Evolutionary conservation across 2,113 vertebrate species (phyloP).

Genomic region (Cyphomyrus plagiostoma): DNA sequence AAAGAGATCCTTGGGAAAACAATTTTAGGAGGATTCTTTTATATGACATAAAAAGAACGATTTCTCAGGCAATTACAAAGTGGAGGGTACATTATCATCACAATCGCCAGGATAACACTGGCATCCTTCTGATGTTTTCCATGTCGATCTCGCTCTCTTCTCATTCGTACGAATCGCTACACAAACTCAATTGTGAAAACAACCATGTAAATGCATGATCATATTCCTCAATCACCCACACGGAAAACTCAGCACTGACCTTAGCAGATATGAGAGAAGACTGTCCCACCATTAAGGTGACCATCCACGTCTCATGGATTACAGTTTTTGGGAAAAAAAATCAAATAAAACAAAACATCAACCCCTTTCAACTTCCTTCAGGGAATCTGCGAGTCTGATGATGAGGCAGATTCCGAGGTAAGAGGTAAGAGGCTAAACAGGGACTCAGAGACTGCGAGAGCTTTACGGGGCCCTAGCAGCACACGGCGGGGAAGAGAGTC

Average conservation of each 20-base stretch:
- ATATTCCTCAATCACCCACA: slow-evolving; percentile 52
- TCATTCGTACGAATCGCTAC: slow-evolving; percentile 55
- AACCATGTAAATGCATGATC: slow-evolving; percentile 26
- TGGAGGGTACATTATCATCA: slow-evolving; percentile 1
- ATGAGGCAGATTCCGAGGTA: slow-evolving; percentile 46
- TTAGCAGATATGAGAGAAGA: slow-evolving; percentile 41
- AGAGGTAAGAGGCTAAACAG: slow-evolving; percentile 23
- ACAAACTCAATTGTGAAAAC: slow-evolving; percentile 45
- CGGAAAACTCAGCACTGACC: slow-evolving; percentile 51
- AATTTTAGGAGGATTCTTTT: slow-evolving; percentile 16
- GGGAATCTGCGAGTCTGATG: slow-evolving; percentile 56
- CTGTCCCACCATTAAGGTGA: slow-evolving; percentile 46
- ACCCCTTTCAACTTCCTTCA: slow-evolving; percentile 53
- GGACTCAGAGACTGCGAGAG: neutral
- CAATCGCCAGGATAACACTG: neutral
- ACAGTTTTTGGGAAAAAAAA: slow-evolving; percentile 39
- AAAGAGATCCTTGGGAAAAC: neutral
- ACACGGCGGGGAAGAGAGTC: neutral
- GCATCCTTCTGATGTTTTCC: neutral
- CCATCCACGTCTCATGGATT: slow-evolving; percentile 39
- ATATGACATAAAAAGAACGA: slow-evolving; percentile 3
- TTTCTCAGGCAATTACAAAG: slow-evolving; percentile 17
- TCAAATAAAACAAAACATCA: slow-evolving; percentile 50
- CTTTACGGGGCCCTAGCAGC: neutral
- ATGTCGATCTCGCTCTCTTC: slow-evolving; percentile 34